Base-by-base conservation (phyloP, 2,797 vertebrate species). In the Taeniopygia guttata region DNA sequence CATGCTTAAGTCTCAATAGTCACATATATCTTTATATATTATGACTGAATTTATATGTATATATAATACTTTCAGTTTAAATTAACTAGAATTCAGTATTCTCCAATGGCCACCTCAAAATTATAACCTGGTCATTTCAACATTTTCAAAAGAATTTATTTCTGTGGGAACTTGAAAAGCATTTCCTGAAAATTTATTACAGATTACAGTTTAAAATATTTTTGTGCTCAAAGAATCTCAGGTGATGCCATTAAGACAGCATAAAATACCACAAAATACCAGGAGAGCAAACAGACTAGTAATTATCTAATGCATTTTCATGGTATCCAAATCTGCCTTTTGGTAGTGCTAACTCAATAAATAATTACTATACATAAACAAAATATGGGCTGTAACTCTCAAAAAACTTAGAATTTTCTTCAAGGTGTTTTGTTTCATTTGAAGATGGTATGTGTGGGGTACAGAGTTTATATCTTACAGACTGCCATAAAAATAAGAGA, bases 401-500 rank as follows among this genome's bases (percentile, higher is more conserved):
- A 38, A 20, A 38, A 59, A 38, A 38, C 17, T 38, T 59, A 27
- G 12, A 38, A 59, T 38, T 59, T 27, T 38, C 58, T 59, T 59
- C 26, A 20, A 59, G 38, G 36, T 19, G 17, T 59, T 38, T 38
- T 60, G 36, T 26, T 40, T 29, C 20, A 12, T 40, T 60, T 60
- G 76, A 66, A 66, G 56, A 63, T 0, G 0, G 73, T 69, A 52
- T 20, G 49, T 40, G n/a, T 3, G 4, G 25, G 38, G 20, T 22
- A 22, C 70, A 64, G 74, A 84, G 48, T 75, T 64, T 56, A 10
- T 46, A 5, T 70, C 59, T 90, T 58, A 75, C 45, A 76, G 74
- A 23, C 86, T 80, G 74, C 60, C 69, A 89, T 89, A 94, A 84
- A 90, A 95, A 83, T 32, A 49, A 63, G 64, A 83, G 10, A 40